phyloP scores from a whole-genome alignment of 2,797 vertebrate genomes.

The Sphaeramia orbicularis region DNA sequence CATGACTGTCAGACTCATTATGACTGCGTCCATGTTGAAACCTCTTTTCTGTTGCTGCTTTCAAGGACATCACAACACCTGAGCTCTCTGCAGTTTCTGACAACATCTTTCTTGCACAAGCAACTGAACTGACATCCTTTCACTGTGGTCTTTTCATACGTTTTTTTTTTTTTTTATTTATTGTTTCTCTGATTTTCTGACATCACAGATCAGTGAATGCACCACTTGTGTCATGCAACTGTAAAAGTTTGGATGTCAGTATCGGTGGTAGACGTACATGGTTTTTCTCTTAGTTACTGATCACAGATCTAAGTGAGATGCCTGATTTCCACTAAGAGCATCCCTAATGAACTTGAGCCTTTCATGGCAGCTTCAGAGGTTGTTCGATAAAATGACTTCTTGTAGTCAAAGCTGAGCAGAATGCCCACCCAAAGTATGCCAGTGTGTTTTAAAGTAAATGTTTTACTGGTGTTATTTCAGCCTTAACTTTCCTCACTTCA shows the following conservation, averaged over 20 bases:
- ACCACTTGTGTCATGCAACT: neutral
- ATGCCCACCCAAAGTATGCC: conserved; percentile 3
- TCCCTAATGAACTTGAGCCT: conserved; percentile 64
- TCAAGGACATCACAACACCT: no score
- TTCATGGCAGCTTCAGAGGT: conserved; percentile 68
- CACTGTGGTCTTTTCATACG: neutral
- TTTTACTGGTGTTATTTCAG: conserved; percentile 11
- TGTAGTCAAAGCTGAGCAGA: conserved; percentile 21
- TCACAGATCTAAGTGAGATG: conserved; percentile 19
- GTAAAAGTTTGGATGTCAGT: conserved; percentile 5
- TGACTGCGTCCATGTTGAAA: neutral
- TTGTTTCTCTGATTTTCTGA: conserved; percentile 1
- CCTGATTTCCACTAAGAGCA: conserved; percentile 61
- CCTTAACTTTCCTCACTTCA: conserved; percentile 10
- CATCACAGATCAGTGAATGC: conserved; percentile 4
- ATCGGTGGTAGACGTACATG: neutral
- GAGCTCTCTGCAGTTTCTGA: neutral
- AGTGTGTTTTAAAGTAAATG: neutral
- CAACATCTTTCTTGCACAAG: neutral
- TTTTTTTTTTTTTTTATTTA: conserved; percentile 3
- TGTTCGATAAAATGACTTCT: conserved; percentile 34
- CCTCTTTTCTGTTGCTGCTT: neutral
- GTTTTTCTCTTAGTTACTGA: conserved; percentile 30
- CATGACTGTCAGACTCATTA: no score
- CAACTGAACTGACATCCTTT: no score